Percentiles rank a stretch among this genome's conserved stretches.
These are phyloP conservation scores for Cyrtodaria siliqua DNA, from an alignment of 2,888 invertebrate species.

Conservation along the genomic window DNA sequence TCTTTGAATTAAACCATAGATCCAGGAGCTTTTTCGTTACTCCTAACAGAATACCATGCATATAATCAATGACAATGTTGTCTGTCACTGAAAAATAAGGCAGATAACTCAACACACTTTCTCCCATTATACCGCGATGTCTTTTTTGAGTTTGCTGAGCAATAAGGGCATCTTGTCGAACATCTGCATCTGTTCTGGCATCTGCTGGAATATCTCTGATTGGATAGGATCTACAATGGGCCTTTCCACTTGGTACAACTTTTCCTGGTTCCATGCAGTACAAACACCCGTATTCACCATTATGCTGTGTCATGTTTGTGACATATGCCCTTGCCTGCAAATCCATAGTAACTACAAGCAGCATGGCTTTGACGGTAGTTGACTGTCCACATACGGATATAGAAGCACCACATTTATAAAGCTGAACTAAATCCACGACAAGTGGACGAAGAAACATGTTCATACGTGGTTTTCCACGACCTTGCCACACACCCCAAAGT, in stretches of 20 bases:
- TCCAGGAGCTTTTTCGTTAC: constrained; percentile 33
- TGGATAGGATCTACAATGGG: constrained; percentile 27
- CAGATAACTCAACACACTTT: constrained; percentile 34
- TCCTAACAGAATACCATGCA: constrained; percentile 49
- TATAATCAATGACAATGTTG: constrained; percentile 42
- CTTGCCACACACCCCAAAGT: constrained; percentile 44
- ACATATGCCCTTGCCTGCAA: constrained; percentile 51
- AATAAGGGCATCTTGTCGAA: constrained; percentile 1
- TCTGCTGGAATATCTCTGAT: not conserved
- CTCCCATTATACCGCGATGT: constrained; percentile 27
- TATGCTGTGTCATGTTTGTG: constrained; percentile 49
- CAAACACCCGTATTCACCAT: constrained; percentile 44
- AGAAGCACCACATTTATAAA: constrained; percentile 15
- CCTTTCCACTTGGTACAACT: constrained; percentile 17
- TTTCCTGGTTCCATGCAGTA: constrained; percentile 19
- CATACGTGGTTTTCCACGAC: constrained; percentile 40
- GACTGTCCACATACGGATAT: not conserved
- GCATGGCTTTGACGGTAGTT: constrained; percentile 26
- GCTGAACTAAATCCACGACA: constrained; percentile 18
- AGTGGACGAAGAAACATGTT: constrained; percentile 48
- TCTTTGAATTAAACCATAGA: constrained; percentile 40
- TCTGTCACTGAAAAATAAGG: constrained; percentile 40
- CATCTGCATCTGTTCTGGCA: constrained; percentile 12
- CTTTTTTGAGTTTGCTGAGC: constrained; percentile 13
- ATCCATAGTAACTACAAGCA: constrained; percentile 45